Evolutionary conservation across 2,797 vertebrate species (phyloP).

Genomic region (Cossypha niveicapilla): DNA sequence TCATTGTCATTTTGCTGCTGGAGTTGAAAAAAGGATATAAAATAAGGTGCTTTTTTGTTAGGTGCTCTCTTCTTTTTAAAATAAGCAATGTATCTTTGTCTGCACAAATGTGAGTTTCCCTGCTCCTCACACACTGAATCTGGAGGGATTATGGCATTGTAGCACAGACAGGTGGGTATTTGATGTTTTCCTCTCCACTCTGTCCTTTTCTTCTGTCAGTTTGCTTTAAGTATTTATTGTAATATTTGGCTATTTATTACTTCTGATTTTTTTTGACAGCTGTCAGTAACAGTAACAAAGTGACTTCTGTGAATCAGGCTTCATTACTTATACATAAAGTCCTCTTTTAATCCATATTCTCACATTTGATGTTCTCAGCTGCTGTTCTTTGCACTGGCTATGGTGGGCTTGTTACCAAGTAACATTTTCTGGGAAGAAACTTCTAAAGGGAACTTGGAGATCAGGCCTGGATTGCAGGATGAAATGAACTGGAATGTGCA

Average conservation of each 20-base stretch:
- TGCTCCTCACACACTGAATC: not conserved
- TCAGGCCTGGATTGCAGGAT: not conserved
- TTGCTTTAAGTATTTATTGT: not conserved
- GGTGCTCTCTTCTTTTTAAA: not conserved
- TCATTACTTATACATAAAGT: not conserved
- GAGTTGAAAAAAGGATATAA: not conserved
- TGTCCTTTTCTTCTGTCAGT: not conserved
- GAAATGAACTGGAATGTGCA: not conserved
- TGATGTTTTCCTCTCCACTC: not conserved
- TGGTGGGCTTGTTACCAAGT: not conserved
- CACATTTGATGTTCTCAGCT: not conserved
- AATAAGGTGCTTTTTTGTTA: not conserved
- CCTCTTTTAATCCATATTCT: not conserved
- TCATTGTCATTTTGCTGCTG: not conserved
- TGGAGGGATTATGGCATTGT: not conserved
- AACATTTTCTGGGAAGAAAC: not conserved
- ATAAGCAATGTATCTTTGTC: not conserved
- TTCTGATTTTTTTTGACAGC: not conserved
- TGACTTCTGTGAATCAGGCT: not conserved
- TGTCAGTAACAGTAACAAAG: not conserved
- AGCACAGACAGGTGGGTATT: not conserved
- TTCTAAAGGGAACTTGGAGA: not conserved
- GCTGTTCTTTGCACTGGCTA: not conserved
- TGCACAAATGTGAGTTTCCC: not conserved
- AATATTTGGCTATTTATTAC: not conserved